Evolutionary conservation across 64 coral and sea anemone species (phyloP).

Genomic region (Montipora cactus): DNA sequence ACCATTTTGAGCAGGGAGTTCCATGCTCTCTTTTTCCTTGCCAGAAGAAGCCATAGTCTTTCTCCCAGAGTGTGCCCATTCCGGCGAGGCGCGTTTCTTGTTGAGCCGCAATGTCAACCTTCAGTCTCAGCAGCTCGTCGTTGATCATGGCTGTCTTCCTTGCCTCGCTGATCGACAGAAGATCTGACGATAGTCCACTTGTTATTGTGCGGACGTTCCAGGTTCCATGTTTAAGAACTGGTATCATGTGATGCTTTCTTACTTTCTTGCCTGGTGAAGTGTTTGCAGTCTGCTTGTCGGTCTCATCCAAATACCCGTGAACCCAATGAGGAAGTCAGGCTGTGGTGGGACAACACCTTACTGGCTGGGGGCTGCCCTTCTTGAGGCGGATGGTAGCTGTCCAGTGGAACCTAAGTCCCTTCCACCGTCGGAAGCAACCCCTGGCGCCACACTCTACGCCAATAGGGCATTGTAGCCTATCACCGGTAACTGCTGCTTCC

Average conservation of each 20-base stretch:
- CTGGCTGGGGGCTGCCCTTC: too few species aligned
- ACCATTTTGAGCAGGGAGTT: too few species aligned
- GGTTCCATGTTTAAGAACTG: conserved; percentile 36
- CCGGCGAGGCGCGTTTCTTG: too few species aligned
- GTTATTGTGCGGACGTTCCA: conserved; percentile 60
- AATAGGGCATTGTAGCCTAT: background rate
- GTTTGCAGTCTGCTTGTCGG: background rate
- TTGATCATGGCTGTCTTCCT: conserved; percentile 73
- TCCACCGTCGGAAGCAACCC: background rate
- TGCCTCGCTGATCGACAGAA: conserved; percentile 20
- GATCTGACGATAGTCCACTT: conserved; percentile 10
- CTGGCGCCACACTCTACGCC: background rate
- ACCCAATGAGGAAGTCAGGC: too few species aligned
- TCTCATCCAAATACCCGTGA: too few species aligned
- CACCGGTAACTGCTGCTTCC: background rate
- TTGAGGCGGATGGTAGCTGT: background rate
- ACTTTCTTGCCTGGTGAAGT: conserved; percentile 14
- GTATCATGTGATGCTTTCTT: conserved; percentile 12
- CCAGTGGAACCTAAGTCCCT: background rate
- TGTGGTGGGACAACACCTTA: too few species aligned
- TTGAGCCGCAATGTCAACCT: too few species aligned
- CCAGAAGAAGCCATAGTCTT: too few species aligned
- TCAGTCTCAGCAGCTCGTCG: conserved; percentile 35
- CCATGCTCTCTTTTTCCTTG: too few species aligned
- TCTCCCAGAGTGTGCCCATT: too few species aligned